These are phyloP conservation scores for Aplochiton taeniatus DNA, from an alignment of 2,797 vertebrate genomes.

Conservation along the genomic window DNA sequence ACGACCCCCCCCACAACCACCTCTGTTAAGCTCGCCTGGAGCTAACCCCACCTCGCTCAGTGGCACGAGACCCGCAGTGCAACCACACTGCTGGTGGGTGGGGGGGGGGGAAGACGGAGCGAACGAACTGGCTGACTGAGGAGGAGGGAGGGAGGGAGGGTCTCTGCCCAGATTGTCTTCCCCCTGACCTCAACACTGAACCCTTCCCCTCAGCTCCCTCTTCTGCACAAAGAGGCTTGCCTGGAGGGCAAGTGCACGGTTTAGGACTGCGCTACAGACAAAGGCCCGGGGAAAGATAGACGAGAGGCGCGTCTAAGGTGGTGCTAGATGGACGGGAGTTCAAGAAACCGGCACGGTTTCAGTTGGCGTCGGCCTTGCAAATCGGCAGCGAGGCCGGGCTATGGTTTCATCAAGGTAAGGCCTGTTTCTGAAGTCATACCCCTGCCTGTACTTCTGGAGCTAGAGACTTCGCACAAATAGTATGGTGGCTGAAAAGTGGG, in stretches of 20 bases:
- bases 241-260: conserved; percentile 43
- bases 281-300: conserved; percentile 40
- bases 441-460: conserved; percentile 51
- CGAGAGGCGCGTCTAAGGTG: conserved; percentile 33
- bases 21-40: conserved; percentile 63
- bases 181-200: conserved; percentile 67
- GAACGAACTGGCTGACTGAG: conserved; percentile 56
- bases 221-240: conserved; percentile 53
- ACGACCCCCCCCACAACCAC: conserved; percentile 64
- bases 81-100: conserved; percentile 11
- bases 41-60: conserved; percentile 58
- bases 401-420: conserved; percentile 51
- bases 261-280: conserved; percentile 17
- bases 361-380: conserved; percentile 24
- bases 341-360: conserved; percentile 5
- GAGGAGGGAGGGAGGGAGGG: conserved; percentile 55
- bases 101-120: conserved; percentile 13
- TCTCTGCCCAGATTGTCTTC: conserved; percentile 65
- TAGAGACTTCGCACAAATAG: conserved; percentile 24
- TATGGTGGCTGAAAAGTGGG: conserved; percentile 10
- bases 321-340: conserved; percentile 13
- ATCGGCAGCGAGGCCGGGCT: conserved; percentile 27
- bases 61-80: conserved; percentile 33
- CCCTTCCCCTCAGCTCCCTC: conserved; percentile 53
- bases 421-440: conserved; percentile 62